A percentile compares a stretch with the other conserved stretches of the same genome.
These are phyloP conservation scores for Drosophila phalerata DNA, from an alignment of 2,888 invertebrate genomes.

Conservation along the genomic window DNA sequence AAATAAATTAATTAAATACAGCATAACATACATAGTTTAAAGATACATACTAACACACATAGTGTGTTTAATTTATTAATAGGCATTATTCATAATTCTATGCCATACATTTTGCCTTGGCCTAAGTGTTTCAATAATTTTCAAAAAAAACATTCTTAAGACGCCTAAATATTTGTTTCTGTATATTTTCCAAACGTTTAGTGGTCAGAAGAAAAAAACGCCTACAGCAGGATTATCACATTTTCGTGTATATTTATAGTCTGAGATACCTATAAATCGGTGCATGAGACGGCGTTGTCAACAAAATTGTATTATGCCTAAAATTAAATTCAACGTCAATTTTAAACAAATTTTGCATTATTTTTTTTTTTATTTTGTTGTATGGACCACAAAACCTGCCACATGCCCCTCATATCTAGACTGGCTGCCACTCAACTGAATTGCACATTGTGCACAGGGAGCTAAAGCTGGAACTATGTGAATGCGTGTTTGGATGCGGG, in stretches of 20 bases:
- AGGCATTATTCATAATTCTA: constrained; percentile 63
- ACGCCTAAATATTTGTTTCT: constrained; percentile 19
- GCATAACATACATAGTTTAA: not conserved
- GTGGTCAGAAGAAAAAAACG: constrained; percentile 37
- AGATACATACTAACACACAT: not conserved
- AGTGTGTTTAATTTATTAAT: constrained; percentile 41
- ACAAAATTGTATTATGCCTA: constrained; percentile 26
- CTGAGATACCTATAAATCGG: constrained; percentile 38
- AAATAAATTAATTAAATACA: not conserved
- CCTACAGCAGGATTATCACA: constrained; percentile 53
- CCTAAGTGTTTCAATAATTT: constrained; percentile 60
- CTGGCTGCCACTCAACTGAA: constrained; percentile 24
- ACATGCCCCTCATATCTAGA: constrained; percentile 8
- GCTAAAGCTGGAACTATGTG: constrained; percentile 26
- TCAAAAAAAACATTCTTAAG: constrained; percentile 18
- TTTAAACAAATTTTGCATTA: constrained; percentile 11
- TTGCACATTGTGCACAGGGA: constrained; percentile 31
- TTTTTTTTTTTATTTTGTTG: not conserved
- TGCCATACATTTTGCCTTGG: constrained; percentile 33
- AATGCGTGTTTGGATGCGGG: constrained; percentile 41
- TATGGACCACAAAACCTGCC: constrained; percentile 32
- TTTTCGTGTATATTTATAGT: constrained; percentile 40
- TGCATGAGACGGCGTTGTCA: constrained; percentile 37
- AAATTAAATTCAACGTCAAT: constrained; percentile 33
- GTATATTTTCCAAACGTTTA: constrained; percentile 41